phyloP scores from a whole-genome alignment of 2,888 invertebrate genomes.

The Fragum sueziense region DNA sequence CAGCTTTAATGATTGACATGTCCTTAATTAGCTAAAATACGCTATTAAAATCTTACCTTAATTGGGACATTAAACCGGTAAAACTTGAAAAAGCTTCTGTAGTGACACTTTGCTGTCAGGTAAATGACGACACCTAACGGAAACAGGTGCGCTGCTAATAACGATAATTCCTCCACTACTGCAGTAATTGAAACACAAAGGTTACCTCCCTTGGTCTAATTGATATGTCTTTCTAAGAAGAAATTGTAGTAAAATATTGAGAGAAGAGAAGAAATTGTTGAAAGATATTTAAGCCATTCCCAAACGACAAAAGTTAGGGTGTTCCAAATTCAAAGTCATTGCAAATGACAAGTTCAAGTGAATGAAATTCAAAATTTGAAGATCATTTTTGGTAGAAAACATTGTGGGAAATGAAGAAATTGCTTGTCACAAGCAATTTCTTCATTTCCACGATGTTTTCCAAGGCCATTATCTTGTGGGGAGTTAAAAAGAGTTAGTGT shows the following conservation, averaged over 20 bases:
- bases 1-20: not conserved
- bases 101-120: conserved; percentile 63
- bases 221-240: no score
- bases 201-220: not conserved
- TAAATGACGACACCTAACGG: conserved; percentile 50
- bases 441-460: no score
- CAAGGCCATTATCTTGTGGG: no score
- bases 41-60: conserved; percentile 42
- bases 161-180: not conserved
- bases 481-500: no score
- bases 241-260: no score
- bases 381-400: no score
- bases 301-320: no score
- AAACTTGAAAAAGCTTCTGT: conserved; percentile 63
- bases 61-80: conserved; percentile 46
- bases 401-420: not conserved
- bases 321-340: no score
- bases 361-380: no score
- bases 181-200: not conserved
- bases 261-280: no score
- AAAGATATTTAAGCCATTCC: no score
- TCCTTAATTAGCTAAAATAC: not conserved
- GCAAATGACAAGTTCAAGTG: no score
- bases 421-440: not conserved
- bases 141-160: conserved; percentile 49